These are phyloP conservation scores for Drosophila pseudoobscura DNA, from an alignment of 1,140 invertebrate genomes.

Conservation along the genomic window DNA sequence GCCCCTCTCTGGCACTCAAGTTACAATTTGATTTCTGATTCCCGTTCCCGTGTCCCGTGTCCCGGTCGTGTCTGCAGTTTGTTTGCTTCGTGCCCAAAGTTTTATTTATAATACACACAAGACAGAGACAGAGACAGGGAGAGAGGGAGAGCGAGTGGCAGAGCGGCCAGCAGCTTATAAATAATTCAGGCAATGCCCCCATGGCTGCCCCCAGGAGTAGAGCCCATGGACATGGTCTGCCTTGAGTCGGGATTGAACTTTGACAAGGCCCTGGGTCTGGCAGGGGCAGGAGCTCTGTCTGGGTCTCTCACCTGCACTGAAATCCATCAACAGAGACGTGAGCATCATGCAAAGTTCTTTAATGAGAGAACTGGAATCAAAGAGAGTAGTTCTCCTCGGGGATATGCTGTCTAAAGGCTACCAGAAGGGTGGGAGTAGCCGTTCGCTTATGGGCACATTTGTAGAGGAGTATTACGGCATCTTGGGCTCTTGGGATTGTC, in stretches of 20 bases:
- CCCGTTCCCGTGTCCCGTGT: conserved; percentile 14
- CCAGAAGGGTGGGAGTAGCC: too few species aligned
- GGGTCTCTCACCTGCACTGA: conserved; percentile 48
- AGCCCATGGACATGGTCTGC: conserved; percentile 2
- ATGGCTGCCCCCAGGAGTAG: conserved; percentile 20
- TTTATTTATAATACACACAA: conserved; percentile 60
- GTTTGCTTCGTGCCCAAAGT: conserved; percentile 35
- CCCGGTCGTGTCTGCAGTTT: conserved; percentile 49
- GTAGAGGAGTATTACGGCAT: too few species aligned
- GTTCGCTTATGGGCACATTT: too few species aligned
- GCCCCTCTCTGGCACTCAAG: conserved; percentile 57
- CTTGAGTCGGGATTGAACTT: conserved; percentile 47
- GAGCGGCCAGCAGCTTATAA: conserved; percentile 57
- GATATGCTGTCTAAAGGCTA: too few species aligned
- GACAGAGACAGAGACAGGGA: conserved; percentile 4
- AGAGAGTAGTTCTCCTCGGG: neutral
- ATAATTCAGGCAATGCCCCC: conserved; percentile 64
- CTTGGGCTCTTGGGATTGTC: too few species aligned
- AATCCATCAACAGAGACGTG: conserved; percentile 49
- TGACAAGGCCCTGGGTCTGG: conserved; percentile 26
- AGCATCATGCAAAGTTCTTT: conserved; percentile 35
- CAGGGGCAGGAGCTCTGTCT: conserved; percentile 20
- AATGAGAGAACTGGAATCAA: neutral
- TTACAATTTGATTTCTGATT: conserved; percentile 77
- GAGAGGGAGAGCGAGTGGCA: conserved; percentile 3